Conservation (phyloP, 2,797 vertebrate species). For the Harpagifer antarcticus region DNA sequence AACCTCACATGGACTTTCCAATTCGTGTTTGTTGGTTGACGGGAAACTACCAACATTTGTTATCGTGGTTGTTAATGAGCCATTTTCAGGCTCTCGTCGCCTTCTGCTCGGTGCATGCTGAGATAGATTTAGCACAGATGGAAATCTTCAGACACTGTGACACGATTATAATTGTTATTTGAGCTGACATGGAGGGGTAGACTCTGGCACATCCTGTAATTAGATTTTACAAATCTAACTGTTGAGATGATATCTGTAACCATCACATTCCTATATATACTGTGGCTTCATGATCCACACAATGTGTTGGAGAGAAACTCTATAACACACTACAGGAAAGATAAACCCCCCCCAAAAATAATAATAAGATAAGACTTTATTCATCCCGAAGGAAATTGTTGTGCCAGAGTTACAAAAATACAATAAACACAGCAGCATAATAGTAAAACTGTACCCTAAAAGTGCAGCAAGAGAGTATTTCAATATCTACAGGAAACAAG, state of each 20-base stretch:
- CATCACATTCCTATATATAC: constrained; percentile 10
- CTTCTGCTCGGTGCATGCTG: constrained; percentile 20
- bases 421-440: no score
- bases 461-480: no score
- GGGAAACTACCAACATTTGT: not conserved
- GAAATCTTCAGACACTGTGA: constrained; percentile 8
- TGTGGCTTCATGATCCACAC: constrained; percentile 6
- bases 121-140: constrained; percentile 23
- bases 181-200: constrained; percentile 4
- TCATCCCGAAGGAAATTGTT: no score
- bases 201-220: constrained; percentile 17
- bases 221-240: not conserved
- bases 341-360: no score
- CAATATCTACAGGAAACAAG: no score
- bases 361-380: no score
- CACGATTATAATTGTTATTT: constrained; percentile 26
- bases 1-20: no score
- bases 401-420: no score
- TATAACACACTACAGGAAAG: no score
- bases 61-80: constrained; percentile 20
- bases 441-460: no score
- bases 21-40: no score
- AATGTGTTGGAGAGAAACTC: constrained; percentile 6
- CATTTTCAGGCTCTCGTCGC: constrained; percentile 17
- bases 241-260: constrained; percentile 7